These are phyloP conservation scores for Melikaiella ostensackeni DNA, from an alignment of 2,888 invertebrate genomes.

Conservation along the genomic window DNA sequence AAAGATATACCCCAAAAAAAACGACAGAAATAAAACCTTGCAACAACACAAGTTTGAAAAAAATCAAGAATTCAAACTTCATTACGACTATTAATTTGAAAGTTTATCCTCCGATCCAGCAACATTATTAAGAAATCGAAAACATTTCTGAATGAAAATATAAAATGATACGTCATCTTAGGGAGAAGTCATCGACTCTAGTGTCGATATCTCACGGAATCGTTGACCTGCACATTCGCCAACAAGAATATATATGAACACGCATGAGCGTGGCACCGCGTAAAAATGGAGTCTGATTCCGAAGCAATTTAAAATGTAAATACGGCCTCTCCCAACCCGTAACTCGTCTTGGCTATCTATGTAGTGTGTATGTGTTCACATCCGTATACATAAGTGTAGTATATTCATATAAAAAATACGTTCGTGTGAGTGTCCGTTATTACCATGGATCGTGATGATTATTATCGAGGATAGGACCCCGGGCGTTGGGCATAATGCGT, in stretches of 20 bases:
- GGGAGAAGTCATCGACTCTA: constrained; percentile 13
- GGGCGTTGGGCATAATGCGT: constrained; percentile 51
- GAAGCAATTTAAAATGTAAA: constrained; percentile 63
- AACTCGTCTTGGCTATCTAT: constrained; percentile 36
- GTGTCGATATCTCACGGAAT: constrained; percentile 17
- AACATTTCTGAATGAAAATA: not conserved
- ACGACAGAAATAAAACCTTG: no score
- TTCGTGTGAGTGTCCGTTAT: constrained; percentile 46
- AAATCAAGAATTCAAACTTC: no score
- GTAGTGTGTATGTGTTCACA: constrained; percentile 18
- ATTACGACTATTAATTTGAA: no score
- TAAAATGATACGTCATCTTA: not conserved
- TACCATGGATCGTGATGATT: constrained; percentile 51
- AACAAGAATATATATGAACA: constrained; percentile 1
- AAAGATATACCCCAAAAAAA: no score
- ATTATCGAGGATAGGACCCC: constrained; percentile 48
- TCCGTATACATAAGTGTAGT: not conserved
- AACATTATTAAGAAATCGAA: not conserved
- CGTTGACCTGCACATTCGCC: constrained; percentile 7
- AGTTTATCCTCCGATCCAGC: not conserved
- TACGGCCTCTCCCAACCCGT: constrained; percentile 50
- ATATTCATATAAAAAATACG: not conserved
- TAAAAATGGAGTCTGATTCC: constrained; percentile 55
- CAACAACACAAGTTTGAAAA: no score
- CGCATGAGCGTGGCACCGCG: constrained; percentile 44